These are phyloP conservation scores for Lepidochitona cinerea DNA, from an alignment of 2,888 invertebrate genomes.

Conservation along the genomic window DNA sequence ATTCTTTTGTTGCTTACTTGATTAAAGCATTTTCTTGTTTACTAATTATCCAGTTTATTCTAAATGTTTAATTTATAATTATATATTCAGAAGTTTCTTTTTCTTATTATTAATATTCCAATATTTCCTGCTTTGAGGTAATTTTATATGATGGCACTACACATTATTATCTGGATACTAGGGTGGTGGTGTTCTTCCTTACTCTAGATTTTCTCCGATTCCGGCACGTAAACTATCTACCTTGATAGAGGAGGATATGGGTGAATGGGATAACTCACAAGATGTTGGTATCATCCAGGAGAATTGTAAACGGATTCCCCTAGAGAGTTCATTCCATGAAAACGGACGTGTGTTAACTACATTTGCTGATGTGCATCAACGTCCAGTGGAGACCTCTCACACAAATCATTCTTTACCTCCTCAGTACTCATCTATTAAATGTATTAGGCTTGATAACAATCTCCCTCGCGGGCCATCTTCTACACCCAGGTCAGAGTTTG, in stretches of 20 bases:
- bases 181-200: too few species aligned
- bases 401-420: neutral
- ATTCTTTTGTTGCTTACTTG: too few species aligned
- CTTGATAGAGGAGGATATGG: slow-evolving; percentile 20
- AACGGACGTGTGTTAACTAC: neutral
- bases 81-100: too few species aligned
- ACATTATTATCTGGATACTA: too few species aligned
- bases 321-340: neutral
- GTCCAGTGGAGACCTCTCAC: neutral
- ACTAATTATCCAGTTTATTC: too few species aligned
- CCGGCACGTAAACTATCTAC: slow-evolving; percentile 24
- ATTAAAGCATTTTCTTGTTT: too few species aligned
- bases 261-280: neutral
- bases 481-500: neutral
- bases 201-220: neutral
- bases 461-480: neutral
- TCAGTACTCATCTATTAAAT: neutral
- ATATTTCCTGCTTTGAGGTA: too few species aligned
- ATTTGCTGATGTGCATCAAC: neutral
- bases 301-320: neutral
- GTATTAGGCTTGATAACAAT: neutral
- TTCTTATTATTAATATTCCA: too few species aligned
- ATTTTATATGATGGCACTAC: too few species aligned
- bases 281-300: neutral
- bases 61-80: too few species aligned